These are phyloP conservation scores for Mongoloraphidia duomilia DNA, from an alignment of 2,888 invertebrate genomes.

Conservation along the genomic window DNA sequence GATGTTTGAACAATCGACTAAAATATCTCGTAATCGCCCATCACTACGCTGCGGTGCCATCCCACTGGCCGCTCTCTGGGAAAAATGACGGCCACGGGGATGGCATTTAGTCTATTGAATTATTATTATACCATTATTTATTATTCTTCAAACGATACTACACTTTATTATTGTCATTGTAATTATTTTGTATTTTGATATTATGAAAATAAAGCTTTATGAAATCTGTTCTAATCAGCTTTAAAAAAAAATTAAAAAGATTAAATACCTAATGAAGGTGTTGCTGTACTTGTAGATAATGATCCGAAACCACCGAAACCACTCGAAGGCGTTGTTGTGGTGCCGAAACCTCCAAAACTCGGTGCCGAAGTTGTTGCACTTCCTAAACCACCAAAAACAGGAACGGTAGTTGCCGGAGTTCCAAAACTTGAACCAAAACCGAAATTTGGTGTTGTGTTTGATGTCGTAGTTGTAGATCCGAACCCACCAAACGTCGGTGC, in stretches of 20 bases:
- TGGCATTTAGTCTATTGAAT: too few species aligned
- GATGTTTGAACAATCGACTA: too few species aligned
- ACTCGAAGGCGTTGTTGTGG: slow-evolving; percentile 19
- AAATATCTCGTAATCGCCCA: too few species aligned
- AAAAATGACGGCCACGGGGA: too few species aligned
- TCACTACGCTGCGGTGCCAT: too few species aligned
- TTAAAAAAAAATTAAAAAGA: slow-evolving; percentile 4
- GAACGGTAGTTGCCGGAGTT: slow-evolving; percentile 19
- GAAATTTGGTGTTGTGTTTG: slow-evolving; percentile 17
- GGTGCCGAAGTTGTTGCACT: slow-evolving; percentile 19
- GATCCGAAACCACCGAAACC: slow-evolving; percentile 28
- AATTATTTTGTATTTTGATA: neutral
- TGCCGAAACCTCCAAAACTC: slow-evolving; percentile 21
- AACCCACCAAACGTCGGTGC: slow-evolving; percentile 31
- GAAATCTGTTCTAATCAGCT: neutral
- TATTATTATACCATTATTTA: too few species aligned
- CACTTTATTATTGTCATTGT: too few species aligned
- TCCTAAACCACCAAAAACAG: slow-evolving; percentile 12
- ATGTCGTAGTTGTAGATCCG: slow-evolving; percentile 18
- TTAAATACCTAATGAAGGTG: slow-evolving; percentile 19
- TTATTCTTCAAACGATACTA: too few species aligned
- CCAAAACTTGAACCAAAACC: slow-evolving; percentile 36
- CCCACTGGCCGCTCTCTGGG: too few species aligned
- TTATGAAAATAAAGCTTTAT: neutral
- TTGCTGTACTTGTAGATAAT: slow-evolving; percentile 4